Conservation (phyloP, 2,888 invertebrate genomes). For the Portevinia maculata region DNA sequence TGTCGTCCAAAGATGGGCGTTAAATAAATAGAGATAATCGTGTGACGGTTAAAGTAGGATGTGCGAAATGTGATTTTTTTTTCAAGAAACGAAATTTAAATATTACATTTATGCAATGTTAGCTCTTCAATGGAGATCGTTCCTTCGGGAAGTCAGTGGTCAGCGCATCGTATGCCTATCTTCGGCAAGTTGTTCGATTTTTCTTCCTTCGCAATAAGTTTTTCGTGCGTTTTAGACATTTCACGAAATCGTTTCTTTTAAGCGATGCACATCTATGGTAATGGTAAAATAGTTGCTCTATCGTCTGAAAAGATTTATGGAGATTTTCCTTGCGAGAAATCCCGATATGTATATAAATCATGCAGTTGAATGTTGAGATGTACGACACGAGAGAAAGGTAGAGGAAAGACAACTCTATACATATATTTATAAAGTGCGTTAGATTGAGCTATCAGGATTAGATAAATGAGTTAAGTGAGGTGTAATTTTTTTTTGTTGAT, state of each 20-base stretch:
- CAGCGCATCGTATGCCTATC: slow-evolving; percentile 9
- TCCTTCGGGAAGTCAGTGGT: slow-evolving; percentile 33
- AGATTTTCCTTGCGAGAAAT: slow-evolving; percentile 48
- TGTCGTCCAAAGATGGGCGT: slow-evolving; percentile 59
- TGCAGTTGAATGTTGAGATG: slow-evolving; percentile 18
- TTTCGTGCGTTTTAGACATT: slow-evolving; percentile 62
- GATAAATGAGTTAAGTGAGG: not conserved
- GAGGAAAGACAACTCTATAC: slow-evolving; percentile 1
- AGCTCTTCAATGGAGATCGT: not conserved
- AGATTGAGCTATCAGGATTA: not conserved
- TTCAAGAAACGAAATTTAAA: slow-evolving; percentile 56
- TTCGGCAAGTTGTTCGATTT: slow-evolving; percentile 1
- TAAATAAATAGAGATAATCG: slow-evolving; percentile 69
- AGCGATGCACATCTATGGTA: slow-evolving; percentile 63
- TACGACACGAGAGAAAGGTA: not conserved
- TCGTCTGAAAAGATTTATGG: slow-evolving; percentile 63
- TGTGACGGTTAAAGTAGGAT: slow-evolving; percentile 40
- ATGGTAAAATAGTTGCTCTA: slow-evolving; percentile 49
- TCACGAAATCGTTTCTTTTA: slow-evolving; percentile 44
- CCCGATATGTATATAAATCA: slow-evolving; percentile 53
- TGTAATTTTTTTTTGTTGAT: not conserved
- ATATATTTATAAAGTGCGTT: slow-evolving; percentile 20
- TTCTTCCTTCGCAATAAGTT: slow-evolving; percentile 30
- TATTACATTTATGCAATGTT: slow-evolving; percentile 35
- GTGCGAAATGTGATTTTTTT: slow-evolving; percentile 43